A percentile compares a stretch with the other conserved stretches of the same genome.
phyloP scores from a whole-genome alignment of 2,888 invertebrate genomes.

The Oscheius myriophilus region DNA sequence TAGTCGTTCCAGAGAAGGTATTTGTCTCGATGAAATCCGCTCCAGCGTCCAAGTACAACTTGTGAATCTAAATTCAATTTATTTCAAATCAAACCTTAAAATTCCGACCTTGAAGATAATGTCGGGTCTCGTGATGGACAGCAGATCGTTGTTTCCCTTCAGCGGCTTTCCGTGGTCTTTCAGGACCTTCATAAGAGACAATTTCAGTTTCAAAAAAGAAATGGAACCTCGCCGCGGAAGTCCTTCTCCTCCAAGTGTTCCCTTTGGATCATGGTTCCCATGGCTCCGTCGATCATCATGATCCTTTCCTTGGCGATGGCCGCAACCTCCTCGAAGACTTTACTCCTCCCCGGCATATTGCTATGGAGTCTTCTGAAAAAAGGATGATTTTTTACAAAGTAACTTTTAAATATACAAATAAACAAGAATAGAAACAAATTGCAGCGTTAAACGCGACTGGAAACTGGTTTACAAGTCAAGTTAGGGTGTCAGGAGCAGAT shows the following conservation, averaged over 20 bases:
- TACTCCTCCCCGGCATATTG: conserved; percentile 3
- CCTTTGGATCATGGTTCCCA: conserved; percentile 77
- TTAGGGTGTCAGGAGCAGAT: too few species aligned
- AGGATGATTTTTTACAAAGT: too few species aligned
- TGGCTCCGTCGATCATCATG: conserved; percentile 72
- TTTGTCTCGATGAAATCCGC: conserved; percentile 77
- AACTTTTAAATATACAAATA: too few species aligned
- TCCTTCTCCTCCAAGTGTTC: conserved; percentile 74
- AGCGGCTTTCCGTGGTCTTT: conserved; percentile 72
- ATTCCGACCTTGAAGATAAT: conserved; percentile 73
- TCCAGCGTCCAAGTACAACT: conserved; percentile 74
- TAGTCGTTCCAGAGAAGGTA: conserved; percentile 73
- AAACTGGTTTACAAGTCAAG: too few species aligned
- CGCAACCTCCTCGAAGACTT: conserved; percentile 51
- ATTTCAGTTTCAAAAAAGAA: not conserved
- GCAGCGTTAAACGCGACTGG: too few species aligned
- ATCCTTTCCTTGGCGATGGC: conserved; percentile 54
- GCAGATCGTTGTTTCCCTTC: conserved; percentile 76
- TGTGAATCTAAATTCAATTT: conserved; percentile 52
- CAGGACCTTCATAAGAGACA: conserved; percentile 67
- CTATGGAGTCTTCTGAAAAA: not conserved
- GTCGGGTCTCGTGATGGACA: conserved; percentile 75
- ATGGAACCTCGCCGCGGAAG: conserved; percentile 71
- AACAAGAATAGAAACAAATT: too few species aligned
- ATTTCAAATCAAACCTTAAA: not conserved